Conservation (phyloP, 2,888 invertebrate genomes). For the Eubasilissa splendida region DNA sequence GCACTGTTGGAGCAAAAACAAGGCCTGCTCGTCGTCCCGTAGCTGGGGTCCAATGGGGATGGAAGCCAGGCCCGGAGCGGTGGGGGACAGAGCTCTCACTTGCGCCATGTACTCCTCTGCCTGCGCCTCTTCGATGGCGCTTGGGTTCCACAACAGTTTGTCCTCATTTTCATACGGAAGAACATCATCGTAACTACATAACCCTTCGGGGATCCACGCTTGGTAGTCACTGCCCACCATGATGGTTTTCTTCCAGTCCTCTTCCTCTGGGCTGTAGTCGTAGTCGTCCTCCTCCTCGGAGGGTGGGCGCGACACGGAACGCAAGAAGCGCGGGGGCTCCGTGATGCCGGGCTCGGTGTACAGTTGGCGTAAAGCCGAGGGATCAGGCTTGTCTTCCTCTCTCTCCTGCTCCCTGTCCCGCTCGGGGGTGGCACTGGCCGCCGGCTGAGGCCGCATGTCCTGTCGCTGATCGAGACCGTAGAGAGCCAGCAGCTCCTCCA, state of each 20-base stretch:
- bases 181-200: conserved; percentile 94
- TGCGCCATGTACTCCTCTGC: conserved; percentile 87
- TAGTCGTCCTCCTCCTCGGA: conserved; percentile 89
- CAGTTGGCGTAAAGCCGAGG: conserved; percentile 97
- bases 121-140: conserved; percentile 78
- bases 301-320: conserved; percentile 80
- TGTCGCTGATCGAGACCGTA: conserved; percentile 79
- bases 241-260: conserved; percentile 94
- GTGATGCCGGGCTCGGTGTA: conserved; percentile 62
- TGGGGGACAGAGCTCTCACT: conserved; percentile 70
- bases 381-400: conserved; percentile 87
- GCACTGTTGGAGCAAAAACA: conserved; percentile 92
- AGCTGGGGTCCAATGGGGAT: conserved; percentile 84
- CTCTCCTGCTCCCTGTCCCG: conserved; percentile 32
- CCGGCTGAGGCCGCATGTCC: conserved; percentile 61
- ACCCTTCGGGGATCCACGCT: conserved; percentile 92
- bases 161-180: conserved; percentile 96
- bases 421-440: conserved; percentile 61
- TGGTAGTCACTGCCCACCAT: conserved; percentile 97
- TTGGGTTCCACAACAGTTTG: conserved; percentile 94
- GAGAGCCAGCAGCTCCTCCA: conserved; percentile 92
- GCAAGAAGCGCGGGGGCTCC: conserved; percentile 69
- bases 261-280: conserved; percentile 88
- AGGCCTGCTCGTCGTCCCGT: conserved; percentile 90
- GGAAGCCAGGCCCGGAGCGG: conserved; percentile 67